A percentile compares a stretch with the other conserved stretches of the same genome.
phyloP scores from a whole-genome alignment of 1,140 invertebrate genomes.

The Rhyacophila brunnea region DNA sequence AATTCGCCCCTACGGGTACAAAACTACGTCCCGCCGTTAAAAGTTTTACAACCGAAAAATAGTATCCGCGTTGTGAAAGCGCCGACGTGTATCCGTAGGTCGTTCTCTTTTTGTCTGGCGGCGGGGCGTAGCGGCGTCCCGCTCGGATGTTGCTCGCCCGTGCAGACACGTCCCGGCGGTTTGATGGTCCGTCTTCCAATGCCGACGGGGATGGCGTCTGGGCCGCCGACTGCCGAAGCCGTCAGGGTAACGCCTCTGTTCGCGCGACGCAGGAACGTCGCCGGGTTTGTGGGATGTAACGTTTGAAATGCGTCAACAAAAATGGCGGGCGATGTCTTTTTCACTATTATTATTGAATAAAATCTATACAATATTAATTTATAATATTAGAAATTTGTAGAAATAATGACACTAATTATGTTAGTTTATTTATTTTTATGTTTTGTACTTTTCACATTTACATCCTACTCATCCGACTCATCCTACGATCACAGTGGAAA shows the following conservation, averaged over 20 bases:
- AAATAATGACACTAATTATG: too few relatives aligned
- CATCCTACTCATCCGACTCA: too few relatives aligned
- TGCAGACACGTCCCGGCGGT: slow-evolving; percentile 63
- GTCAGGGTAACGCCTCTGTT: slow-evolving; percentile 51
- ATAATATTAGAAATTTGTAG: too few relatives aligned
- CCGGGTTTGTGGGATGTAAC: slow-evolving; percentile 16
- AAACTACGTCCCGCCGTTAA: slow-evolving; percentile 41
- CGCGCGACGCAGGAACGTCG: slow-evolving; percentile 26
- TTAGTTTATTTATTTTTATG: too few relatives aligned
- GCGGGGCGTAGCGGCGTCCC: slow-evolving; percentile 29
- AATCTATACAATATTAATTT: too few relatives aligned
- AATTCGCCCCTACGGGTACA: slow-evolving; percentile 47
- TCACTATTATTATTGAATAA: too few relatives aligned
- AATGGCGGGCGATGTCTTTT: slow-evolving; percentile 15
- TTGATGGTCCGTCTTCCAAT: slow-evolving; percentile 81
- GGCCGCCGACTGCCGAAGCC: slow-evolving; percentile 52
- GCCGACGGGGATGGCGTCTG: slow-evolving; percentile 63
- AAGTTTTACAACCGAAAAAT: slow-evolving; percentile 65
- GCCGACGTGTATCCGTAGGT: slow-evolving; percentile 5
- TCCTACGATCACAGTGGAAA: too few relatives aligned
- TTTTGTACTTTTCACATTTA: too few relatives aligned
- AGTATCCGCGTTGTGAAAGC: slow-evolving; percentile 9
- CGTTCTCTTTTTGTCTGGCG: slow-evolving; percentile 31
- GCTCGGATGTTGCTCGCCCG: slow-evolving; percentile 52
- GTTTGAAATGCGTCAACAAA: slow-evolving; percentile 22